A percentile compares a stretch with the other conserved stretches of the same genome.
Conservation (phyloP, 1,140 invertebrate species). For the Acromyrmex heyeri region DNA sequence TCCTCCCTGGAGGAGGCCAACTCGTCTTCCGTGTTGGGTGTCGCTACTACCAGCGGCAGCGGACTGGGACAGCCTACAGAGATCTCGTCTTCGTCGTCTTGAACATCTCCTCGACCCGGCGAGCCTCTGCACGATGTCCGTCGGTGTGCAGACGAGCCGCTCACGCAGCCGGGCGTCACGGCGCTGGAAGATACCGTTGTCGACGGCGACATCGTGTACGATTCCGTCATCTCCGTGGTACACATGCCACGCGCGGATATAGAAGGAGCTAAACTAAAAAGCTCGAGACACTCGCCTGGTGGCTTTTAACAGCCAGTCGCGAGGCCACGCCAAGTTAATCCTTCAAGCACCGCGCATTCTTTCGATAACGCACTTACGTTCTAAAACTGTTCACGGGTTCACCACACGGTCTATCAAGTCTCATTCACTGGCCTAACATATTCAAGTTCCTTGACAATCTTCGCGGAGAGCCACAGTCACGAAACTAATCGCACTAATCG, state of each 20-base stretch:
- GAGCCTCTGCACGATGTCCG: conserved; percentile 67
- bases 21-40: conserved; percentile 78
- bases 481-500: conserved; percentile 31
- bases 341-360: conserved; percentile 33
- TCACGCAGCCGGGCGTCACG: conserved; percentile 79
- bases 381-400: conserved; percentile 13
- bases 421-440: conserved; percentile 27
- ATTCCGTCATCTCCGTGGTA: conserved; percentile 86
- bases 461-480: neutral
- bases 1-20: conserved; percentile 78
- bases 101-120: conserved; percentile 69
- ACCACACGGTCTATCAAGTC: conserved; percentile 1
- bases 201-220: conserved; percentile 84
- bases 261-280: neutral
- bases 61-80: conserved; percentile 92
- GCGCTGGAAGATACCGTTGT: conserved; percentile 83
- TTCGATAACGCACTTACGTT: neutral
- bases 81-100: conserved; percentile 89
- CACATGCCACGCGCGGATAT: conserved; percentile 80
- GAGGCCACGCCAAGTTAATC: conserved; percentile 18
- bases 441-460: conserved; percentile 3
- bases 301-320: conserved; percentile 23
- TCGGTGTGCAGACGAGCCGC: conserved; percentile 68
- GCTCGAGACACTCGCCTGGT: conserved; percentile 14
- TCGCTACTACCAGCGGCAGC: conserved; percentile 83